Conservation (phyloP, 2,113 vertebrate species). For the Neomonachus schauinslandi region DNA sequence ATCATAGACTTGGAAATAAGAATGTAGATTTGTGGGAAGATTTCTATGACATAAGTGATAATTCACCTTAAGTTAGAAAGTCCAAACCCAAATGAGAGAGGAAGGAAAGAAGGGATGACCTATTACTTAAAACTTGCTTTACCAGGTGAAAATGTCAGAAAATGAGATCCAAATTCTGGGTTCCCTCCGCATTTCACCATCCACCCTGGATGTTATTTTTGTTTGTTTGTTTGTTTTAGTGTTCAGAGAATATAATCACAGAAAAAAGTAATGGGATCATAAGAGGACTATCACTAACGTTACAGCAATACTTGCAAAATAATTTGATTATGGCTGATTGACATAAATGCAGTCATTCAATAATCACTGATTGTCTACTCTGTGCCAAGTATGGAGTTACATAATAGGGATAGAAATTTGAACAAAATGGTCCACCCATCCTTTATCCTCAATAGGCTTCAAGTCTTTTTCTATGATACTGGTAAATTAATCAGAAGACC, state of each 20-base stretch:
- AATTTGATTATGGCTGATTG: not conserved
- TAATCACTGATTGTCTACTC: not conserved
- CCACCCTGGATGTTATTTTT: not conserved
- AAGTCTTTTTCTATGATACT: not conserved
- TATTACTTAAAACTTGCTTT: not conserved
- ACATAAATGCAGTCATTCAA: not conserved
- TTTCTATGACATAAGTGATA: not conserved
- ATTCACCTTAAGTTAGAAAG: not conserved
- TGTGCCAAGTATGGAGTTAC: not conserved
- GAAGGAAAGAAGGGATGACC: not conserved
- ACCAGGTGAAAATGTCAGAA: not conserved
- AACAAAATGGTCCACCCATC: not conserved
- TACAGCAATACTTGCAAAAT: not conserved
- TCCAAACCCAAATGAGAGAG: not conserved
- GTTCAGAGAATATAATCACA: not conserved
- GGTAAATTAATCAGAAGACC: not conserved
- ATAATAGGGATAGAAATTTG: not conserved
- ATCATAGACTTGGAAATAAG: not conserved
- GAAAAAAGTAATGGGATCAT: not conserved
- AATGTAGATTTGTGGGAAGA: not conserved
- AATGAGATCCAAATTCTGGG: not conserved
- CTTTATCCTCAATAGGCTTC: not conserved
- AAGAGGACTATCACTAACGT: not conserved
- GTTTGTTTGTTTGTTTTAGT: not conserved
- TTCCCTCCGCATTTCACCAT: not conserved